Evolutionary conservation across 2,797 vertebrate species (phyloP).

Genomic region (Uromys caudimaculatus): DNA sequence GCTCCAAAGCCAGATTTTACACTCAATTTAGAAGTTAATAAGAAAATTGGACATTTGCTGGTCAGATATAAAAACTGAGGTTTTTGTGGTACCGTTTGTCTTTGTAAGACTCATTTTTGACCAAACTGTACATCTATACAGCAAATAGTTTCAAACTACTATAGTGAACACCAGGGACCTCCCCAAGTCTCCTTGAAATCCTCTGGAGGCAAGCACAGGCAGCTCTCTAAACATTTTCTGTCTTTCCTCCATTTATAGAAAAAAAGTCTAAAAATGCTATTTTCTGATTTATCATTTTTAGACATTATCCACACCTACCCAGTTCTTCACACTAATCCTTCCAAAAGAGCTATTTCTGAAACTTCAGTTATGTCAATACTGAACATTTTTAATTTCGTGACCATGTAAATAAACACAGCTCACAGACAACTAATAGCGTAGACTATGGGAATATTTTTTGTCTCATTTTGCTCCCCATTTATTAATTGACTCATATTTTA

Average conservation of each 20-base stretch:
- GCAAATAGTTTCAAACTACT: background rate
- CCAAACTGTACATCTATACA: background rate
- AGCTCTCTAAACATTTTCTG: constrained; percentile 26
- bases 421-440: constrained; percentile 1
- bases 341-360: constrained; percentile 50
- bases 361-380: constrained; percentile 30
- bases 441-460: constrained; percentile 29
- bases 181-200: background rate
- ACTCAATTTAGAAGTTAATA: constrained; percentile 14
- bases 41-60: constrained; percentile 31
- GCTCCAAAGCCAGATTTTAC: background rate
- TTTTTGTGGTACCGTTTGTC: constrained; percentile 31
- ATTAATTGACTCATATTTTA: constrained; percentile 45
- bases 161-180: background rate
- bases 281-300: constrained; percentile 74
- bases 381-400: constrained; percentile 58
- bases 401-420: constrained; percentile 51
- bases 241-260: constrained; percentile 42
- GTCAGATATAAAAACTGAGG: constrained; percentile 27
- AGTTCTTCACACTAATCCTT: constrained; percentile 23
- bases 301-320: constrained; percentile 44
- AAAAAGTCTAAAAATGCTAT: constrained; percentile 53
- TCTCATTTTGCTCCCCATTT: background rate
- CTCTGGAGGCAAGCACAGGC: background rate
- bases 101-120: constrained; percentile 44